Evolutionary conservation across 2,797 vertebrate species (phyloP).

Genomic region (Acomys russatus): DNA sequence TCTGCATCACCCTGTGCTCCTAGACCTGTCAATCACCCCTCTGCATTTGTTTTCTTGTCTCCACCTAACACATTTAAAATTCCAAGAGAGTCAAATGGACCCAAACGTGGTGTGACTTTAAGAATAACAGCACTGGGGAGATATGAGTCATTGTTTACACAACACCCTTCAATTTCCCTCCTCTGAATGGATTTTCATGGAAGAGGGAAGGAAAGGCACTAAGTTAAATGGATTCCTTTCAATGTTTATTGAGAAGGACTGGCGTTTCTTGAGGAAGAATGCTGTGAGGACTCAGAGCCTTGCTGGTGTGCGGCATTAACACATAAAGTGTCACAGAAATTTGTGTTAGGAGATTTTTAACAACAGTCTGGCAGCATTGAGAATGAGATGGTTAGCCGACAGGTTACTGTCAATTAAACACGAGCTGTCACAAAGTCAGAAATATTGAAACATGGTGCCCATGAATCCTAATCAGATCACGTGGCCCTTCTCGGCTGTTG

Average conservation of each 20-base stretch:
- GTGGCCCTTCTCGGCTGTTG: conserved; percentile 78
- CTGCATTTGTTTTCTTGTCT: not conserved
- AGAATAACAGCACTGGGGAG: conserved; percentile 28
- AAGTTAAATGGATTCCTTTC: conserved; percentile 80
- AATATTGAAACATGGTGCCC: conserved; percentile 78
- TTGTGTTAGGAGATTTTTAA: conserved; percentile 49
- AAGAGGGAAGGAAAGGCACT: conserved; percentile 78
- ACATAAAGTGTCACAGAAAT: conserved; percentile 58
- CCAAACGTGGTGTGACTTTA: not conserved
- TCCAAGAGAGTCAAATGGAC: not conserved
- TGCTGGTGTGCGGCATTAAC: conserved; percentile 63
- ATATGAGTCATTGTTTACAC: conserved; percentile 34
- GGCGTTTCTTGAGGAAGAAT: conserved; percentile 44
- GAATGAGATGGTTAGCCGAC: conserved; percentile 72
- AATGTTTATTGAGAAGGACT: conserved; percentile 7
- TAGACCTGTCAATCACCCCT: not conserved
- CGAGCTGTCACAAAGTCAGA: conserved; percentile 86
- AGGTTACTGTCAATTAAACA: conserved; percentile 84
- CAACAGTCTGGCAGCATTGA: conserved; percentile 51
- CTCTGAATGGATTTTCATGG: conserved; percentile 72
- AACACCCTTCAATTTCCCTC: conserved; percentile 71
- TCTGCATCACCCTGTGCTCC: not conserved
- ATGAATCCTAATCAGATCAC: conserved; percentile 83
- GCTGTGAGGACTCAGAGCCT: conserved; percentile 31
- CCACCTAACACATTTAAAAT: not conserved